Conservation (phyloP, 1,140 invertebrate genomes). For the Monomorium pharaonis region DNA sequence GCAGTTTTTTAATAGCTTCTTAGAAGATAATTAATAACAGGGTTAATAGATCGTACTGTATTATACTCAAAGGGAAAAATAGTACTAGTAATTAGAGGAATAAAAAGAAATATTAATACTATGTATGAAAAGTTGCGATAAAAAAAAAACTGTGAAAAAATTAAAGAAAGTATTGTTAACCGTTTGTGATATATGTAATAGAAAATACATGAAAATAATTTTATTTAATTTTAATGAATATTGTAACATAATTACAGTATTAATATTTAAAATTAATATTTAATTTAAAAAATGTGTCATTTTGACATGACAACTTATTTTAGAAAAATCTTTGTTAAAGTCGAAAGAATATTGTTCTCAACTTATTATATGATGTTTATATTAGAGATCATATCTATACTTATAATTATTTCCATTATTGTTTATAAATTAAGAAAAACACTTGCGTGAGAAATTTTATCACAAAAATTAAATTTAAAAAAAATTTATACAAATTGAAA, state of each 20-base stretch:
- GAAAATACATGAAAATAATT: background rate
- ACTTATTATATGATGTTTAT: background rate
- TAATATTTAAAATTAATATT: no score
- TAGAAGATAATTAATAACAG: background rate
- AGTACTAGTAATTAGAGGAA: background rate
- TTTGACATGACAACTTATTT: background rate
- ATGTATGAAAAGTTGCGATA: background rate
- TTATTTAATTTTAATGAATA: background rate
- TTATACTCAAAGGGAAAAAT: background rate
- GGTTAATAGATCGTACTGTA: background rate
- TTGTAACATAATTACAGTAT: no score
- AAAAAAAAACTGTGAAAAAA: background rate
- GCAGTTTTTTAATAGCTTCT: background rate
- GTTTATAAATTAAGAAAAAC: background rate
- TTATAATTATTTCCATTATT: background rate
- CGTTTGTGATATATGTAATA: background rate
- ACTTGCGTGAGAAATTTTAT: no score
- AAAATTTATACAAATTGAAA: no score
- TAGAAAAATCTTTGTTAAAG: background rate
- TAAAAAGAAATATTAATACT: background rate
- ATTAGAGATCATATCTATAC: background rate
- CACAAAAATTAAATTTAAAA: no score
- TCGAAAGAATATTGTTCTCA: background rate
- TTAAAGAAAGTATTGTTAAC: background rate
- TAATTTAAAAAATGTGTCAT: background rate